These are phyloP conservation scores for sheep (Ovis aries) DNA, from an alignment of 2,113 vertebrate species.

Conservation along the genomic window ARS-UI_Ramb_v3.0 NC_056067.1:40462001-40462500, in stretches of 20 bases:
- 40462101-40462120: background rate
- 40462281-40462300: background rate
- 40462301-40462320: fast-evolving
- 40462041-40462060: background rate
- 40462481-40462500: slow-evolving; percentile 53
- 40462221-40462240: background rate
- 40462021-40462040: too few species aligned
- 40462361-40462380: background rate
- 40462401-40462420: background rate
- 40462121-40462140: background rate
- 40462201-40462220: fast-evolving
- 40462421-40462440: background rate
- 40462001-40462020: fast-evolving
- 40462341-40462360: background rate
- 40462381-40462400: background rate
- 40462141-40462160: background rate
- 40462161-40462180: background rate
- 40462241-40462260: background rate
- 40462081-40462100: background rate
- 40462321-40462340: background rate
- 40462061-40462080: fast-evolving
- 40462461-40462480: slow-evolving; percentile 52
- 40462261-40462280: background rate
- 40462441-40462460: background rate
- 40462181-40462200: background rate